Conservation (phyloP, 2,888 invertebrate species). For the Drosophila melanocephala region DNA sequence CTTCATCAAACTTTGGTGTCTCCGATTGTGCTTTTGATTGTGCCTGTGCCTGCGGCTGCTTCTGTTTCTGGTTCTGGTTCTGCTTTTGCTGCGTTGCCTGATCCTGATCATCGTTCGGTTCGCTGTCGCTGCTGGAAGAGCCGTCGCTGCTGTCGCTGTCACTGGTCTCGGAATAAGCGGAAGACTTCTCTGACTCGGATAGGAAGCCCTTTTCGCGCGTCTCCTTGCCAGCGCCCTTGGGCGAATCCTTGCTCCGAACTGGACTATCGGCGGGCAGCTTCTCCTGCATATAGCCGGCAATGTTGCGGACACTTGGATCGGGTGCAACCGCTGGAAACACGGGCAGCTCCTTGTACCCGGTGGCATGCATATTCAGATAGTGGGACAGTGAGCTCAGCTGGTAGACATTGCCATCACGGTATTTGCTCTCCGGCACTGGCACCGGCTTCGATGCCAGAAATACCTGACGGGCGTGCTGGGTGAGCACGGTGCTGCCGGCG, state of each 20-base stretch:
- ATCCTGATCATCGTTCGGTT: neutral
- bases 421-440: slow-evolving; percentile 94
- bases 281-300: slow-evolving; percentile 85
- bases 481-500: slow-evolving; percentile 86
- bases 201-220: slow-evolving; percentile 88
- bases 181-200: slow-evolving; percentile 84
- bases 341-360: slow-evolving; percentile 96
- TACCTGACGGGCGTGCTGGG: slow-evolving; percentile 91
- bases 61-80: slow-evolving; percentile 14
- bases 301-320: slow-evolving; percentile 92
- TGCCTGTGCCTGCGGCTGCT: slow-evolving; percentile 14
- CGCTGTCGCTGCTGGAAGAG: slow-evolving; percentile 43
- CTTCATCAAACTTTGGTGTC: slow-evolving; percentile 23
- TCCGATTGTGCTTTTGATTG: slow-evolving; percentile 39
- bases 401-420: slow-evolving; percentile 93
- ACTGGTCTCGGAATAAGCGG: slow-evolving; percentile 80
- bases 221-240: slow-evolving; percentile 22
- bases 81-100: slow-evolving; percentile 18
- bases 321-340: slow-evolving; percentile 91
- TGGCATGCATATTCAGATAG: slow-evolving; percentile 94
- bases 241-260: slow-evolving; percentile 22
- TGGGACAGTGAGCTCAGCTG: slow-evolving; percentile 98
- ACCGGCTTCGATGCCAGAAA: slow-evolving; percentile 97
- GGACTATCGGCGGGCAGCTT: slow-evolving; percentile 81
- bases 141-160: slow-evolving; percentile 62